Evolutionary conservation across 2,888 invertebrate species (phyloP), one percentile per base, ranked within the genome.

Genomic region (Thumatha senex): DNA sequence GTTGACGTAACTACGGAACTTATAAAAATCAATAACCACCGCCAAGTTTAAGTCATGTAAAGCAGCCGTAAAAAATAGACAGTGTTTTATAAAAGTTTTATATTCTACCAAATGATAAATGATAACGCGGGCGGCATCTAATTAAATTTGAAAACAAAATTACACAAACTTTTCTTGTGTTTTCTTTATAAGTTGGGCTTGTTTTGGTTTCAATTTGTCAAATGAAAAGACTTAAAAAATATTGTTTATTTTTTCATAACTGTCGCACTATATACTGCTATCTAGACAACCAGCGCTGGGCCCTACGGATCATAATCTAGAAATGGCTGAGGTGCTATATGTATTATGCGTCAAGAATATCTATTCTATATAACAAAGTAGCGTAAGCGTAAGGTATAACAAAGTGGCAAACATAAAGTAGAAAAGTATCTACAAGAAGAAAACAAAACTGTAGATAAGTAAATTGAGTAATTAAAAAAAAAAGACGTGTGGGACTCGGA

Each of bases 1-100:
- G 55, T 65, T 76, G 76, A 77, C 76, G 72, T 68, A 68, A 66
- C 57, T 54, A 58, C 64, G 66, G 58, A 69, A 74, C 67, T 60
- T 61, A 58, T 11, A 50, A 70, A 73, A 78, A 80, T 81, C 80
- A 63, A 80, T 80, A 77, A 53, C 38, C 9, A 41, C 40, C 8
- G 7, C 14, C 13, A 7, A 14, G 29, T 30, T 36, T 35, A 10
- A 30, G 24, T 43, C 35, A 13, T 13, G 8, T 10, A 31, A 8
- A 31, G 39, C 11, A 39, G 24, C n/a, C 9, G 14, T 36, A 36
- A 15, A 15, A n/a, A 12, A 12, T 24, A 7, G 40, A n/a, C 12
- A 40, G 12, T 40, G n/a, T 24, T 12, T 24, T 24, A 12, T 18
- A 40, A 13, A 1, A 3, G 1, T 7, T 12, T 40, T 40, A 30